Conservation (phyloP, 2,113 vertebrate genomes). For the Quiscalus mexicanus region DNA sequence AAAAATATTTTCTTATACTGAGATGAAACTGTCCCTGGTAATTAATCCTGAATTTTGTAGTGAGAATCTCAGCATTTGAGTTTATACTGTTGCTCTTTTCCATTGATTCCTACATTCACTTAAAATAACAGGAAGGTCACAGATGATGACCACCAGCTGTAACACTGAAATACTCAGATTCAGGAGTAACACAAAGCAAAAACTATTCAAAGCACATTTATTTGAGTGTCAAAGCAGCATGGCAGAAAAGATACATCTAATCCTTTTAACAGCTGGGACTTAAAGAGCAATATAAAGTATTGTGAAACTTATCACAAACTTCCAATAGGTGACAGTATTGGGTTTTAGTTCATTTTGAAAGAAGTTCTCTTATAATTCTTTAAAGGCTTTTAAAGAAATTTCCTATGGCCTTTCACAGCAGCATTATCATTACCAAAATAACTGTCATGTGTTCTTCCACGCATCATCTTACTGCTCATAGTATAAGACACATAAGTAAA, state of each 20-base stretch:
- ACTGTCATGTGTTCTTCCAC: neutral
- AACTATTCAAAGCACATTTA: neutral
- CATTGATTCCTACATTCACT: neutral
- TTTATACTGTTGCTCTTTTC: neutral
- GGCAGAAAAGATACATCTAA: neutral
- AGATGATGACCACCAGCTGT: neutral
- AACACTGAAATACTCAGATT: neutral
- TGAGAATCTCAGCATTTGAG: neutral
- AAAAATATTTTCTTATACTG: neutral
- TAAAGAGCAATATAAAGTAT: neutral
- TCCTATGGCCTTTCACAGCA: neutral
- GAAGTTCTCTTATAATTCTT: neutral
- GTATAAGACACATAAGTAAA: neutral
- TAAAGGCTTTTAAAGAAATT: neutral
- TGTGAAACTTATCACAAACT: neutral
- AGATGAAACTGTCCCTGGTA: neutral
- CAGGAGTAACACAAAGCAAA: neutral
- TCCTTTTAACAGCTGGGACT: neutral
- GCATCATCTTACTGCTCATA: neutral
- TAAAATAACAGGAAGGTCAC: neutral
- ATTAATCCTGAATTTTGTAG: neutral
- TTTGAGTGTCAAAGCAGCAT: neutral
- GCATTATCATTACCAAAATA: neutral
- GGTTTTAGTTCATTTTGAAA: neutral
- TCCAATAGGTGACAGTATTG: constrained; percentile 13